Percentiles rank a stretch among this genome's conserved stretches.
Conservation (phyloP, 2,797 vertebrate species). For the Sternotherus odoratus region DNA sequence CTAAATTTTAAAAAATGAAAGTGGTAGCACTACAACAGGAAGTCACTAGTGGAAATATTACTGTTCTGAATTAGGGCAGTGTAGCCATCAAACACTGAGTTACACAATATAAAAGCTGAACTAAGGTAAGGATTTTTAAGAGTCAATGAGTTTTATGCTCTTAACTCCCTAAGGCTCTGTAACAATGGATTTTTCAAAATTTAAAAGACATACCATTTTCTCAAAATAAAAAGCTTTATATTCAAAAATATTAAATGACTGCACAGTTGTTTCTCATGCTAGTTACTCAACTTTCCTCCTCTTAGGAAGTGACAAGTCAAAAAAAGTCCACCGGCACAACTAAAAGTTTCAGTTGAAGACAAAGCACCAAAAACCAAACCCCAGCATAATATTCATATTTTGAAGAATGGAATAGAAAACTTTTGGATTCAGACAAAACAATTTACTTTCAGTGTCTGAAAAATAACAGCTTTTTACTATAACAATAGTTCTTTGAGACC, state of each 20-base stretch:
- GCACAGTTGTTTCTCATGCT: background rate
- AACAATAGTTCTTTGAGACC: background rate
- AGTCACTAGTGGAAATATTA: background rate
- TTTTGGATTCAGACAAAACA: background rate
- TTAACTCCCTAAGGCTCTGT: background rate
- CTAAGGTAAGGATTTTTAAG: background rate
- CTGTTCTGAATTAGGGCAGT: background rate
- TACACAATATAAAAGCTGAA: background rate
- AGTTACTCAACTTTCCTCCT: background rate
- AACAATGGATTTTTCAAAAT: background rate
- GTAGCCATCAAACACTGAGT: background rate
- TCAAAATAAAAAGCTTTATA: background rate
- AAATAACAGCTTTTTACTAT: background rate
- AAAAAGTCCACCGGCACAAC: background rate
- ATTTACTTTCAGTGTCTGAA: background rate
- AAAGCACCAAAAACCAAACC: rapidly evolving
- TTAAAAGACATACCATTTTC: background rate
- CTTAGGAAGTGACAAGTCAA: background rate
- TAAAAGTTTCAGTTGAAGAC: background rate
- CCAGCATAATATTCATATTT: background rate
- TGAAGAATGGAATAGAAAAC: background rate
- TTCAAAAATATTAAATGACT: background rate
- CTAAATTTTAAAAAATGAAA: background rate
- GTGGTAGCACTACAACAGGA: background rate
- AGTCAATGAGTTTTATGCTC: background rate